phyloP scores from a whole-genome alignment of 1,140 invertebrate species.

The Lasioglossum baleicum region DNA sequence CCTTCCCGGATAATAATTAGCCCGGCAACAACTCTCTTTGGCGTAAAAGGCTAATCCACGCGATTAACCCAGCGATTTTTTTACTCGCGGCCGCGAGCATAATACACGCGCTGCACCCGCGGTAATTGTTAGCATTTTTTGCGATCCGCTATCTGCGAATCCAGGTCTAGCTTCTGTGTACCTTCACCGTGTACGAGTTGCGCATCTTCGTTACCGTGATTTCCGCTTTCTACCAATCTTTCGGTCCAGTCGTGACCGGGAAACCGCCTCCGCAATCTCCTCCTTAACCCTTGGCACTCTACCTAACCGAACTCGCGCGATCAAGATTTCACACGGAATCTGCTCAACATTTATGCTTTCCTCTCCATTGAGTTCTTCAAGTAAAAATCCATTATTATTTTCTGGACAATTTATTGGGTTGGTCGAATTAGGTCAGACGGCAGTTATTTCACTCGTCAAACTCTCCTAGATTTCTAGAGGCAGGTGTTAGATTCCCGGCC shows the following conservation, averaged over 20 bases:
- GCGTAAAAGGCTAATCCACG: constrained; percentile 47
- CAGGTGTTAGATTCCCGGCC: no score
- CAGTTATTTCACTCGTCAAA: no score
- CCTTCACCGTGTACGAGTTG: neutral
- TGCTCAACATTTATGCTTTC: no score
- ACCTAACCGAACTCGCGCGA: no score
- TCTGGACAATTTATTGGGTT: no score
- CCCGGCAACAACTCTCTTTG: constrained; percentile 35
- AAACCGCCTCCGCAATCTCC: no score
- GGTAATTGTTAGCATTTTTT: constrained; percentile 38
- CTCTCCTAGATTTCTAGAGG: no score
- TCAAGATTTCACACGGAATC: no score
- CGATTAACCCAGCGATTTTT: constrained; percentile 40
- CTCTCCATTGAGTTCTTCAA: no score
- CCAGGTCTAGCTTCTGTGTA: constrained; percentile 3
- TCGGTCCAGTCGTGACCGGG: neutral
- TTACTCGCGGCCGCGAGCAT: neutral
- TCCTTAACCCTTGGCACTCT: no score
- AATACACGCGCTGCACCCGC: constrained; percentile 1
- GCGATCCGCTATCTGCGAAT: constrained; percentile 15
- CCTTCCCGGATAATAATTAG: constrained; percentile 41
- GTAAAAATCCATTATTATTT: no score
- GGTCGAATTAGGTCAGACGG: no score
- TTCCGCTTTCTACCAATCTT: constrained; percentile 23
- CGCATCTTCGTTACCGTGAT: neutral